Base-by-base conservation (phyloP, 30 jellyfish, hydroid and myxozoan genomes). In the Euphysa ruthae region DNA sequence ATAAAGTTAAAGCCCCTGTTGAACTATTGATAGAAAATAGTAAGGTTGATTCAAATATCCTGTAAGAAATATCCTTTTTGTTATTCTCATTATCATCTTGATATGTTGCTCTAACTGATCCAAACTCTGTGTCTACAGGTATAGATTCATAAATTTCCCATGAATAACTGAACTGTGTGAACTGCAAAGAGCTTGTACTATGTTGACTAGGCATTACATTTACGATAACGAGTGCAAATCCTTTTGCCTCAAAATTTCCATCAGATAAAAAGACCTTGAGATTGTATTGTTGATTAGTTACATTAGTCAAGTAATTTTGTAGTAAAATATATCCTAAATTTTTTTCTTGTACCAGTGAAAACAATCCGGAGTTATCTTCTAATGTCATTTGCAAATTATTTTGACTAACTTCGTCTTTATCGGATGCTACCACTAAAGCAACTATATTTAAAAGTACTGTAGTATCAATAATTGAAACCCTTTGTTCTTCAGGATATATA, bases 361-460 rank as follows among this genome's bases (percentile, higher is more conserved):
- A n/a, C n/a, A n/a, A n/a, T n/a, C n/a, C 29, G 31, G 44, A 22
- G 25, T 56, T 30, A n/a, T 10, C 25, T 56, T 44, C 69, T n/a
- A 63, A 1, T 6, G 77, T 7, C 65, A 63, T 35, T 8, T 32
- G 31, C 23, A 63, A 42, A 14, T 21, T 63, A 34, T 42, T 49
- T 34, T 35, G 29, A 63, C 27, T 63, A 42, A 16, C 24, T 12
- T 81, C 63, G 34, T 88, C 97, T 4, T 55, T 72, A 55, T 88
- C 97, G 13, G 89, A 77, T 19, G 93, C 97, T 6, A 35, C 25
- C 14, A 79, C 74, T 38, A 33, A 78, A 34, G 74, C 49, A 71
- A 85, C 38, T 49, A 63, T 73, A 32, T 52, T 29, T 13, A 74
- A 21, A 1, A 57, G 38, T 49, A 55, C 43, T 20, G 92, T 80